Evolutionary conservation across 1,140 invertebrate species (phyloP).

Genomic region (Drosophila elegans): DNA sequence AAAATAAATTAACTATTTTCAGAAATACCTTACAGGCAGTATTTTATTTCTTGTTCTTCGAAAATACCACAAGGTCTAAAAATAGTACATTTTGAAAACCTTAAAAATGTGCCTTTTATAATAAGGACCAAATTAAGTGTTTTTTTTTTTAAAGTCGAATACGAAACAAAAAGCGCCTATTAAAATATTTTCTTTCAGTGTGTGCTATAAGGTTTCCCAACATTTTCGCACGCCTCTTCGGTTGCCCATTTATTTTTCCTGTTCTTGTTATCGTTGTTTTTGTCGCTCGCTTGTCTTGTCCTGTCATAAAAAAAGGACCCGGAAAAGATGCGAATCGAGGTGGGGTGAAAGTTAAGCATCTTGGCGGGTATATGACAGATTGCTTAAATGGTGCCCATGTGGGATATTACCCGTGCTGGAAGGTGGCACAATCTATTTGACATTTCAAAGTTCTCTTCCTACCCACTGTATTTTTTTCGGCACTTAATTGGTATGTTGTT

Average conservation of each 20-base stretch:
- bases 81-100: too few relatives aligned
- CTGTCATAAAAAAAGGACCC: conserved; percentile 60
- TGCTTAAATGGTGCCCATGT: conserved; percentile 76
- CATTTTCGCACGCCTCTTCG: conserved; percentile 65
- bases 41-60: too few relatives aligned
- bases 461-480: conserved; percentile 3
- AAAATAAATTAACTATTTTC: too few relatives aligned
- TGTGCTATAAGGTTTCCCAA: conserved; percentile 26
- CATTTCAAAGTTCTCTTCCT: conserved; percentile 22
- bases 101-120: too few relatives aligned
- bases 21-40: too few relatives aligned
- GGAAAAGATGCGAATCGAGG: conserved; percentile 28
- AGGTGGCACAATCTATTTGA: conserved; percentile 27
- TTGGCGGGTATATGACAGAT: conserved; percentile 78
- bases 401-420: conserved; percentile 50
- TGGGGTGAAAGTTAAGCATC: conserved; percentile 71
- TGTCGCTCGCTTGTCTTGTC: conserved; percentile 49
- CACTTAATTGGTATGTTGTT: conserved; percentile 62
- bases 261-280: conserved; percentile 50
- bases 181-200: conserved; percentile 11
- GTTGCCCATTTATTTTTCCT: conserved; percentile 66
- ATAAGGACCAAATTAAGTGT: too few relatives aligned
- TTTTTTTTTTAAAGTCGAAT: too few relatives aligned
- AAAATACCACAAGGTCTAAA: too few relatives aligned
- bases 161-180: too few relatives aligned